Conservation (phyloP, 1,140 invertebrate species). For the Meloidogyne chitwoodi region DNA sequence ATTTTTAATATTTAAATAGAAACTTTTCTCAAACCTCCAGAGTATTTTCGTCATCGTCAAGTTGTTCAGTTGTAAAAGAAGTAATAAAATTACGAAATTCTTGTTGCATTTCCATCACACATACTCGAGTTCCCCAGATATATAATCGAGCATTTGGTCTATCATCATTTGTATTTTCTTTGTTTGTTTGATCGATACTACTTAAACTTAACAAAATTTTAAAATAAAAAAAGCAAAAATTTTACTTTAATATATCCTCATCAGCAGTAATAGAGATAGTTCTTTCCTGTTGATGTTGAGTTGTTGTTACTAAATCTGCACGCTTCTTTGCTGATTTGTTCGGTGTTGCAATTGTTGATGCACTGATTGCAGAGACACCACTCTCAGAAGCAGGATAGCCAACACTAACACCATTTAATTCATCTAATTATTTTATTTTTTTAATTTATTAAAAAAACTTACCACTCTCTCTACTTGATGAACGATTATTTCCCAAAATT, state of each 20-base stretch:
- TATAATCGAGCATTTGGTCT: slow-evolving; percentile 21
- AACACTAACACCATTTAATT: slow-evolving; percentile 7
- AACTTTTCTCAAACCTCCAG: slow-evolving; percentile 4
- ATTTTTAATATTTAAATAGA: not conserved
- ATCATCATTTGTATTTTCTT: not conserved
- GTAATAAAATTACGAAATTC: slow-evolving; percentile 43
- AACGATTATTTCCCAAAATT: not conserved
- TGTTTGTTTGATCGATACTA: not conserved
- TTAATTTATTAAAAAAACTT: not conserved
- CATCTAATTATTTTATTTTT: not conserved
- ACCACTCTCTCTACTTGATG: not conserved
- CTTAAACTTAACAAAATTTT: not conserved
- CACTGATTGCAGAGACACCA: slow-evolving; percentile 6
- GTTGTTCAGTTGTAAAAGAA: slow-evolving; percentile 29
- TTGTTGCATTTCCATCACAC: slow-evolving; percentile 47
- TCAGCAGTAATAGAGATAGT: slow-evolving; percentile 11
- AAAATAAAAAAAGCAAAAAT: not conserved
- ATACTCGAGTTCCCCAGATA: slow-evolving; percentile 55
- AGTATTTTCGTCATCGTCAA: slow-evolving; percentile 54
- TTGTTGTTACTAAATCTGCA: slow-evolving; percentile 2
- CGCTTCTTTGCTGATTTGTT: not conserved
- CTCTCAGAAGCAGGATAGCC: slow-evolving; percentile 15
- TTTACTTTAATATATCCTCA: slow-evolving; percentile 5
- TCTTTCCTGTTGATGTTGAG: not conserved
- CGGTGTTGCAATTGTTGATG: slow-evolving; percentile 1